These are phyloP conservation scores for Mycalesis mineus DNA, from an alignment of 2,888 invertebrate genomes.

Conservation along the genomic window DNA sequence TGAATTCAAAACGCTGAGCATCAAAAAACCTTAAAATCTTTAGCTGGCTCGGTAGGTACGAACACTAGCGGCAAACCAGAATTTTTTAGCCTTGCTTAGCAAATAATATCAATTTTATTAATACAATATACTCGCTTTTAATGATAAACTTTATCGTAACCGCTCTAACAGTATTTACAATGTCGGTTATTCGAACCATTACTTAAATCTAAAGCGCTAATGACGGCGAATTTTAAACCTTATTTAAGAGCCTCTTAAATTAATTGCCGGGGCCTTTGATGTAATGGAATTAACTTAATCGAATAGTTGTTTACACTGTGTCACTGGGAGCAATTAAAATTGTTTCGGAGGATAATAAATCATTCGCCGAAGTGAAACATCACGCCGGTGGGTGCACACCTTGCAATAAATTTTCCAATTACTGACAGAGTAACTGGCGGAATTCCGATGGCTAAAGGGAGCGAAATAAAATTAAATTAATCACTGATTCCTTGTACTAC, in stretches of 20 bases:
- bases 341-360: slow-evolving; percentile 74
- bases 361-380: slow-evolving; percentile 77
- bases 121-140: no score
- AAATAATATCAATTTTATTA: no score
- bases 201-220: slow-evolving; percentile 23
- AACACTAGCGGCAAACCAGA: no score
- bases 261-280: slow-evolving; percentile 57
- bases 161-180: slow-evolving; percentile 2
- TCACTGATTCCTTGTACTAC: slow-evolving; percentile 39
- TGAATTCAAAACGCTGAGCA: no score
- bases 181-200: slow-evolving; percentile 21
- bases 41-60: no score
- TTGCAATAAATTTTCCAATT: slow-evolving; percentile 77
- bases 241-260: slow-evolving; percentile 59
- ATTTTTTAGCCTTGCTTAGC: no score
- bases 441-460: slow-evolving; percentile 63
- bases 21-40: no score
- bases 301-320: slow-evolving; percentile 78
- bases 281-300: slow-evolving; percentile 77
- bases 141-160: neutral
- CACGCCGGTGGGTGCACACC: slow-evolving; percentile 66
- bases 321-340: slow-evolving; percentile 77
- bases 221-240: slow-evolving; percentile 31
- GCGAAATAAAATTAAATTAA: slow-evolving; percentile 68
- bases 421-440: slow-evolving; percentile 68